phyloP scores from a whole-genome alignment of 92 coral and sea anemone species.

The Porites evermanni region DNA sequence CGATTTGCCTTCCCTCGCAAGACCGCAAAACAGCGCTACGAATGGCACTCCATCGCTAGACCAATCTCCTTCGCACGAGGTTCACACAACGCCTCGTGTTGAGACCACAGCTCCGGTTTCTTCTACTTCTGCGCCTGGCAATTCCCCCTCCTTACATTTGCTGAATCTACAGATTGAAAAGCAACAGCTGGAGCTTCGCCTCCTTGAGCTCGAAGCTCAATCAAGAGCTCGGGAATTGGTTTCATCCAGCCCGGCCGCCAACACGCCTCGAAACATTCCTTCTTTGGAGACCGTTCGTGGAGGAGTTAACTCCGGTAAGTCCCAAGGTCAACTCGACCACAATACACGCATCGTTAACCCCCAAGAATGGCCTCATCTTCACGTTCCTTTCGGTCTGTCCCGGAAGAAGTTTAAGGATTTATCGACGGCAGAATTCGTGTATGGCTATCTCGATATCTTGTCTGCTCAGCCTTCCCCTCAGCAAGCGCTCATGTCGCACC shows the following conservation, averaged over 20 bases:
- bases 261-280: neutral
- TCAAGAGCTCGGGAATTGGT: neutral
- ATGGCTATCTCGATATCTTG: neutral
- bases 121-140: too few species aligned
- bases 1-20: too few species aligned
- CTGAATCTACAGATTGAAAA: too few species aligned
- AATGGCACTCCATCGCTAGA: too few species aligned
- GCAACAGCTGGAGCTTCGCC: too few species aligned
- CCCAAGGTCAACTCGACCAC: constrained; percentile 36
- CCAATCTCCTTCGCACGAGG: too few species aligned
- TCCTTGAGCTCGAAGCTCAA: neutral
- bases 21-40: too few species aligned
- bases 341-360: constrained; percentile 30
- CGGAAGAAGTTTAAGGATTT: constrained; percentile 18
- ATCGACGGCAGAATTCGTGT: constrained; percentile 6
- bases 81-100: too few species aligned
- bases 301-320: neutral
- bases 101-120: too few species aligned
- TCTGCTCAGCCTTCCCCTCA: neutral
- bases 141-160: too few species aligned
- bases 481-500: neutral
- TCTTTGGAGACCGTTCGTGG: neutral
- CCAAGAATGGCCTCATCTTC: constrained; percentile 31
- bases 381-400: constrained; percentile 21
- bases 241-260: neutral